Evolutionary conservation across 2,797 vertebrate genomes (phyloP).

Genomic region (Coilia nasus): DNA sequence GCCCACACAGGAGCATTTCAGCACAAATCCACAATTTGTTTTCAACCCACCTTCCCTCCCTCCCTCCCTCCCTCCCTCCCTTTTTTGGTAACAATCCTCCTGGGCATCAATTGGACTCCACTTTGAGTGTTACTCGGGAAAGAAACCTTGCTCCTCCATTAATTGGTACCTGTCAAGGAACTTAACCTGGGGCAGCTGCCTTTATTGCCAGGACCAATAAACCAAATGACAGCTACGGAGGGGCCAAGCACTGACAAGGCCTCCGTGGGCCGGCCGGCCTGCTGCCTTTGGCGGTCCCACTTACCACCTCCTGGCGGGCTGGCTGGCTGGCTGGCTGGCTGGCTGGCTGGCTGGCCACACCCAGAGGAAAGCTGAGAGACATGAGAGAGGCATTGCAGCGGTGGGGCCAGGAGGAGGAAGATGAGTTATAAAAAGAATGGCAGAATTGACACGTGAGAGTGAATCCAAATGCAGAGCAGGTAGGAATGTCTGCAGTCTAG

Average conservation of each 20-base stretch:
- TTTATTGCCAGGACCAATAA: background rate
- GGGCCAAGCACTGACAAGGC: background rate
- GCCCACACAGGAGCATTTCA: background rate
- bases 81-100: background rate
- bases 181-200: background rate
- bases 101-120: background rate
- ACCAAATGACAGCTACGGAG: background rate
- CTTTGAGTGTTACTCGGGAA: background rate
- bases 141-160: background rate
- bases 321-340: too few relatives aligned
- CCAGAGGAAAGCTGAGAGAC: background rate
- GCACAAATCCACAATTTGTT: background rate
- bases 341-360: background rate
- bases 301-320: background rate
- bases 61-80: background rate
- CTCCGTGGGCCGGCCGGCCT: background rate
- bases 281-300: background rate
- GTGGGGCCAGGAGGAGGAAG: background rate
- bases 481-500: slow-evolving; percentile 18
- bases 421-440: slow-evolving; percentile 9
- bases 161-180: background rate
- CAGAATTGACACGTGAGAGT: background rate
- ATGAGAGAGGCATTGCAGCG: too few relatives aligned
- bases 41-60: background rate
- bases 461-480: slow-evolving; percentile 17